Evolutionary conservation across 2,797 vertebrate species (phyloP), one percentile per base, ranked within the genome.

Genomic region (Helarctos malayanus): DNA sequence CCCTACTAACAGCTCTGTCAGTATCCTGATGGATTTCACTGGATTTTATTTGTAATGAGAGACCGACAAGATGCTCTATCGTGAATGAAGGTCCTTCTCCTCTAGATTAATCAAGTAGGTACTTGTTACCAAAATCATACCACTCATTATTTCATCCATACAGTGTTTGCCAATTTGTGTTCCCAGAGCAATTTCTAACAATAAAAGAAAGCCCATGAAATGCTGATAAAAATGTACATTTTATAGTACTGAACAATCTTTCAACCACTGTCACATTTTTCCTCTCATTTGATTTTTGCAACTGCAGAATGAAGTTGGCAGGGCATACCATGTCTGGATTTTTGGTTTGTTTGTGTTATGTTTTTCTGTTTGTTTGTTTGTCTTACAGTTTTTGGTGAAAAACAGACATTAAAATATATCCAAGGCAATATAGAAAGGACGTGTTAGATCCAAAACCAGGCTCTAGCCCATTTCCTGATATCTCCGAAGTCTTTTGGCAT

Each of bases 201-300:
- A 87, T 41, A 78, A 78, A 84, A 81, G 25, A 52, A 92, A 88
- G 7, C 15, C 49, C 29, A 38, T 49, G 59, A 57, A 57, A 80
- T 38, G 21, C 41, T 61, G 56, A 97, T 89, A 57, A 89, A 96
- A 94, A 82, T 80, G 59, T 82, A 32, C 16, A 27, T 93, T 65
- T 76, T 59, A 76, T 68, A 80, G 49, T 18, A 35, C 9, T 11
- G 7, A 52, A 19, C 1, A 68, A 25, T 69, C 27, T 94, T 79
- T 96, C 56, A 87, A 82, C 56, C 23, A 54, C 45, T 71, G 69
- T 52, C 49, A 32, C 2, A 63, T 63, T 96, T 85, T 84, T n/a
- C 35, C 18, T 91, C 10, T 91, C 45, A 75, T 69, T 86, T 92
- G 56, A 19, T 79, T 90, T 80, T 82, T 76, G 56, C 35, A 92